Evolutionary conservation across 2,113 vertebrate species (phyloP).

Genomic region (Phycodurus eques): DNA sequence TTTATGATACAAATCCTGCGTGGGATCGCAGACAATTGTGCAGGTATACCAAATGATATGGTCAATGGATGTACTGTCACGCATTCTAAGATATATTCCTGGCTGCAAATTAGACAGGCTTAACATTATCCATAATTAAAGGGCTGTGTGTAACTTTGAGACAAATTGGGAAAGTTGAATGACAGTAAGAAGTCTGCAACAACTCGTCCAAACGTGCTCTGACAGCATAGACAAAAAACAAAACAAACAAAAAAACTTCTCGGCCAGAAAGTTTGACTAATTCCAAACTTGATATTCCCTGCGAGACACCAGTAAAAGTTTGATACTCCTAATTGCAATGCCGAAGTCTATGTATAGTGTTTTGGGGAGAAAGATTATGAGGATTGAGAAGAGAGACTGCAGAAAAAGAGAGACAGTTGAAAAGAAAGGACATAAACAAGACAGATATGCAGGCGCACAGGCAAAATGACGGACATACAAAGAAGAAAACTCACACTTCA

Average conservation of each 20-base stretch:
- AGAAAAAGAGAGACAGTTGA: conserved; percentile 16
- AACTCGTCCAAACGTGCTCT: conserved; percentile 28
- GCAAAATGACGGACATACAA: conserved; percentile 29
- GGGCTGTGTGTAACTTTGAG: conserved; percentile 33
- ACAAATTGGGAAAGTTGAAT: conserved; percentile 49
- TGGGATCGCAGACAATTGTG: not conserved
- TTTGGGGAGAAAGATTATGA: conserved; percentile 20
- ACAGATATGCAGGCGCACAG: conserved; percentile 19
- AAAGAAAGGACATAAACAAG: conserved; percentile 31
- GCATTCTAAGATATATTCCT: conserved; percentile 8
- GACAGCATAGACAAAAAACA: conserved; percentile 26
- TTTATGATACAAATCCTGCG: not conserved
- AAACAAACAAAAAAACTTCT: conserved; percentile 10
- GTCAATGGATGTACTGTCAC: not conserved
- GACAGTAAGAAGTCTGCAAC: conserved; percentile 23
- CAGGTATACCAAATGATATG: not conserved
- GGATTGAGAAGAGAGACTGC: conserved; percentile 7
- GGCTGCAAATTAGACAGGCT: conserved; percentile 37
- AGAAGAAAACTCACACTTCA: conserved; percentile 19
- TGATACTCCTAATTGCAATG: conserved; percentile 30
- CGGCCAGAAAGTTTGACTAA: conserved; percentile 13
- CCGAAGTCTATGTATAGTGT: conserved; percentile 14
- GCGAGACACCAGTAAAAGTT: conserved; percentile 8
- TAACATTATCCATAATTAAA: conserved; percentile 21
- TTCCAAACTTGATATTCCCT: conserved; percentile 31